These are phyloP conservation scores for Trichomycterus rosablanca DNA, from an alignment of 2,113 vertebrate genomes.

Conservation along the genomic window DNA sequence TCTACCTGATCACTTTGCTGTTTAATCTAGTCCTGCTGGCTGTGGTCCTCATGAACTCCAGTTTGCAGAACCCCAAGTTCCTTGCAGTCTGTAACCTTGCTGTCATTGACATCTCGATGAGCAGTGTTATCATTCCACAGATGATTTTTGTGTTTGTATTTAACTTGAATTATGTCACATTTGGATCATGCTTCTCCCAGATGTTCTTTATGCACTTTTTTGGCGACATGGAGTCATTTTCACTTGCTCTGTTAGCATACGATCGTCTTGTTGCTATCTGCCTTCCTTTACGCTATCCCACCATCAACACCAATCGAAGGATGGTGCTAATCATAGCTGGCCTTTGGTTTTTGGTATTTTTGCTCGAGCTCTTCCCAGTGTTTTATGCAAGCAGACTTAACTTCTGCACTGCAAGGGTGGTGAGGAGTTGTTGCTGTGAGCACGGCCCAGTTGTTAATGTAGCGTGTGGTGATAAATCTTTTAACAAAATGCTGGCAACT, in stretches of 20 bases:
- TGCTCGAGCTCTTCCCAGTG: constrained; percentile 43
- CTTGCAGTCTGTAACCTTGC: constrained; percentile 51
- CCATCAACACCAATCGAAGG: constrained; percentile 42
- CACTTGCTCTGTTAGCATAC: constrained; percentile 48
- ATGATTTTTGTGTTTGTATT: constrained; percentile 52
- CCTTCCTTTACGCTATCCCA: constrained; percentile 46
- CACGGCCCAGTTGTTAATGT: constrained; percentile 43
- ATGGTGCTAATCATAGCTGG: constrained; percentile 41
- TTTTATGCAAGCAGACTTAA: constrained; percentile 36
- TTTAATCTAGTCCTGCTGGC: constrained; percentile 36
- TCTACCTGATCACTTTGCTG: constrained; percentile 44
- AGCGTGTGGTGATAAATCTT: constrained; percentile 42
- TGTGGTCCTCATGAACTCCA: constrained; percentile 37
- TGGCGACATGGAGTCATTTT: constrained; percentile 50
- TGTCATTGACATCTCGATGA: constrained; percentile 49
- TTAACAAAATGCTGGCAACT: constrained; percentile 38
- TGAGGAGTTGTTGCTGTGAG: constrained; percentile 47
- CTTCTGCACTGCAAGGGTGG: constrained; percentile 41
- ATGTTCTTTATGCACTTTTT: constrained; percentile 54
- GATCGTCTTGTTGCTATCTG: constrained; percentile 52
- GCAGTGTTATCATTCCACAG: constrained; percentile 53
- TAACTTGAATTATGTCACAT: constrained; percentile 41
- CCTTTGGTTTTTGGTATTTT: constrained; percentile 43
- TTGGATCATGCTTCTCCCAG: constrained; percentile 46
- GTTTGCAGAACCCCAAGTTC: constrained; percentile 47